Percentiles rank a stretch among this genome's conserved stretches.
phyloP scores from a whole-genome alignment of 1,140 invertebrate genomes.

The Meloidogyne exigua region DNA sequence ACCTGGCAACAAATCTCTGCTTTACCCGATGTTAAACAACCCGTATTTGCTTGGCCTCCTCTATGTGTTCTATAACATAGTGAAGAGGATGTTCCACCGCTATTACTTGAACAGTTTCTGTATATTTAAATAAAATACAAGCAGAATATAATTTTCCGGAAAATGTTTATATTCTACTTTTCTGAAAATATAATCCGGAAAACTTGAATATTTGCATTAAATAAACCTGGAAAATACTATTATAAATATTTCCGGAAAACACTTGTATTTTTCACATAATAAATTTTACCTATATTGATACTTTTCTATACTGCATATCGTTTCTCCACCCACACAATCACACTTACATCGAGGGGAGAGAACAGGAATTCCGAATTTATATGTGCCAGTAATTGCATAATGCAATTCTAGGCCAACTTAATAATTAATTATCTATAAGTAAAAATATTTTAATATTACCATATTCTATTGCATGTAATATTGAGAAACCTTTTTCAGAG shows the following conservation, averaged over 20 bases:
- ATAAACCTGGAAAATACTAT: neutral
- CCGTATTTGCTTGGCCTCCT: conserved; percentile 42
- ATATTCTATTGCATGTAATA: conserved; percentile 55
- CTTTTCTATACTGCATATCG: conserved; percentile 46
- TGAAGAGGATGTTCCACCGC: neutral
- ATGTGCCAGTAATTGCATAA: conserved; percentile 50
- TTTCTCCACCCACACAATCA: conserved; percentile 55
- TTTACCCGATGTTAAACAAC: conserved; percentile 41
- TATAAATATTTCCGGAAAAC: neutral
- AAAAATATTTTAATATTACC: conserved; percentile 9
- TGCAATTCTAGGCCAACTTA: conserved; percentile 50
- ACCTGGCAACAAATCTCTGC: conserved; percentile 52
- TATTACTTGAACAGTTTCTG: conserved; percentile 48
- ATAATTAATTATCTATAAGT: neutral
- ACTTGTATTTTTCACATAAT: neutral
- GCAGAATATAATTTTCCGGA: neutral
- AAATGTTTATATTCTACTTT: too few relatives aligned
- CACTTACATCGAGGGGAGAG: conserved; percentile 50
- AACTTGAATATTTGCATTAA: neutral
- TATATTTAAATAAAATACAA: neutral
- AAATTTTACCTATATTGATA: conserved; percentile 50
- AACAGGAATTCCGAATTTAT: conserved; percentile 50
- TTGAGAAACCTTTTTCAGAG: conserved; percentile 28
- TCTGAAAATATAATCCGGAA: neutral
- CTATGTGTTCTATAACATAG: conserved; percentile 56